Evolutionary conservation across 53 echinoderm and acorn worm species (phyloP).

Genomic region (Henricia sp.): DNA sequence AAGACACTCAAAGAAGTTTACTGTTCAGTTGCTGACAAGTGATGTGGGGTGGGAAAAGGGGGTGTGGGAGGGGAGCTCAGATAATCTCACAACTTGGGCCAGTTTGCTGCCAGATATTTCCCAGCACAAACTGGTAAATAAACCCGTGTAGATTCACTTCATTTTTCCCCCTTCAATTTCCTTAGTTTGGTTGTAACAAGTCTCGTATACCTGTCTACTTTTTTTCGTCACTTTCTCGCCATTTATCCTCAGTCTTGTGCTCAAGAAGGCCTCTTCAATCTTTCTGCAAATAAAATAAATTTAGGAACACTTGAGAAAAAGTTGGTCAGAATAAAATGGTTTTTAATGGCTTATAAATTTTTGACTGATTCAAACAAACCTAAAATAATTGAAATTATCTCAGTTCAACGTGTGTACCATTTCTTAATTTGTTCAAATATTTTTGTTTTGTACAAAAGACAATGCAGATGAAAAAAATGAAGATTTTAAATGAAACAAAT

Average conservation of each 20-base stretch:
- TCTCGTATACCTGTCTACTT: slow-evolving; percentile 81
- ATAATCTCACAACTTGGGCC: too few relatives aligned
- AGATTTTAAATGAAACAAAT: too few relatives aligned
- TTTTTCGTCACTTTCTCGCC: slow-evolving; percentile 84
- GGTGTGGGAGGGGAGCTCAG: too few relatives aligned
- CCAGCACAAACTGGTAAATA: too few relatives aligned
- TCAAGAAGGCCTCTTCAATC: slow-evolving; percentile 88
- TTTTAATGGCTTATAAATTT: background rate
- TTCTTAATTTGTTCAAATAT: background rate
- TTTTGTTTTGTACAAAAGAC: too few relatives aligned
- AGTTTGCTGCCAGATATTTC: too few relatives aligned
- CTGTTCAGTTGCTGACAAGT: too few relatives aligned
- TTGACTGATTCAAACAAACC: background rate
- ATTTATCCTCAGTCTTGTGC: slow-evolving; percentile 71
- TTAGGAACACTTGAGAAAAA: too few relatives aligned
- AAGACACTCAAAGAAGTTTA: too few relatives aligned
- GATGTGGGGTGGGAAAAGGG: too few relatives aligned
- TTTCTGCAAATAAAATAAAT: slow-evolving; percentile 65
- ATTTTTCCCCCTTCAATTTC: background rate
- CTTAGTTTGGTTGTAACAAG: background rate
- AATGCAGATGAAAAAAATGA: too few relatives aligned
- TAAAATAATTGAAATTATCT: background rate
- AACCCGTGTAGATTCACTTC: background rate
- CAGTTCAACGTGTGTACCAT: background rate
- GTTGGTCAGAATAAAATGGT: background rate